phyloP scores from a whole-genome alignment of 2,113 vertebrate species.

The Salvelinus namaycush region DNA sequence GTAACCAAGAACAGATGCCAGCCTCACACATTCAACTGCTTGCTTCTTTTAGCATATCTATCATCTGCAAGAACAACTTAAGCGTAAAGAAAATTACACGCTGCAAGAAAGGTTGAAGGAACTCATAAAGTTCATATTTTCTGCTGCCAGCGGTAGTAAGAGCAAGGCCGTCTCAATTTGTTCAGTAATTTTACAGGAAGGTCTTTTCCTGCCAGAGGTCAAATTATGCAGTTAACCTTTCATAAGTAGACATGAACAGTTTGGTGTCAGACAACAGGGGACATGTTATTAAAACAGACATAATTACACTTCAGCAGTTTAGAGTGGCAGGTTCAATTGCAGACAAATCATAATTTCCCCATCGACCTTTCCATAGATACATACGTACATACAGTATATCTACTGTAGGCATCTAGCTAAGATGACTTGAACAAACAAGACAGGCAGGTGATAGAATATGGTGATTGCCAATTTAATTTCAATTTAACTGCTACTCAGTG shows the following conservation, averaged over 20 bases:
- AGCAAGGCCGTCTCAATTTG: conserved; percentile 20
- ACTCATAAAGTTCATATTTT: conserved; percentile 28
- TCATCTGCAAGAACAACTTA: conserved; percentile 39
- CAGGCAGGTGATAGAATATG: neutral
- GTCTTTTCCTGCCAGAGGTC: conserved; percentile 42
- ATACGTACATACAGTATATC: neutral
- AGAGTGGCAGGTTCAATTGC: conserved; percentile 44
- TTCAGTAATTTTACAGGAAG: conserved; percentile 19
- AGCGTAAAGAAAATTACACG: conserved; percentile 46
- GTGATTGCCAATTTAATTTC: neutral
- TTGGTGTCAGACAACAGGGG: conserved; percentile 12
- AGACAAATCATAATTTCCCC: conserved; percentile 36
- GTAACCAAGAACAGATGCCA: conserved; percentile 40
- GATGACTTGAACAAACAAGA: neutral
- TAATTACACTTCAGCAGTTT: conserved; percentile 53
- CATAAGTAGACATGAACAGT: conserved; percentile 10
- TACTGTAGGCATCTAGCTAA: neutral
- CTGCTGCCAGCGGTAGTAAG: neutral
- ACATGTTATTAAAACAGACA: conserved; percentile 28
- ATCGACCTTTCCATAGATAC: neutral
- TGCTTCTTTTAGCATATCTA: conserved; percentile 48
- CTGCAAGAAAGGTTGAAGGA: conserved; percentile 16
- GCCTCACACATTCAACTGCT: conserved; percentile 30
- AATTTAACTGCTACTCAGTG: too few relatives aligned
- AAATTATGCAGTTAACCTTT: conserved; percentile 50